Evolutionary conservation across 1,140 invertebrate species (phyloP), one percentile per base, ranked within the genome.

Genomic region (Cataglyphis hispanica): DNA sequence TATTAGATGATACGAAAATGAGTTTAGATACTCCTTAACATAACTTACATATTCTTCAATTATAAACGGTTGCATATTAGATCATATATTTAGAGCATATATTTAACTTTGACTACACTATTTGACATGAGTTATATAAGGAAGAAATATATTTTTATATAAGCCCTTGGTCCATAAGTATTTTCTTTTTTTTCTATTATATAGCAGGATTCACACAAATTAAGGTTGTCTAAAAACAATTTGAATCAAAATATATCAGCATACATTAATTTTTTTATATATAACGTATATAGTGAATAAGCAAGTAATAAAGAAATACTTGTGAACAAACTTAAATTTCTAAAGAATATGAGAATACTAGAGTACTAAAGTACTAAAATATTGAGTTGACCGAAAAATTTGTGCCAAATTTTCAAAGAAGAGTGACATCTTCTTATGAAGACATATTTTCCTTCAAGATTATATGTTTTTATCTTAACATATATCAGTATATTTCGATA

Each of bases 341-440:
- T 91, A 80, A 89, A 89, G 75, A 75, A 84, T 86, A 89, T 84
- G 77, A 90, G 83, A 70, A 31, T 58, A 50, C 27, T 77, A 75
- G 6, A n/a, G 34, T 75, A 37, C 1, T 60, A 75, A 78, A 92
- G 90, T 92, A 93, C 93, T 93, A 89, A 92, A 92, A 93, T 90
- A 93, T 92, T 92, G 53, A 58, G 53, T 58, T 58, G 53, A 8
- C 34, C 53, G 0, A 37, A 75, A 60, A 25, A 50, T 58, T 37
- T 40, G 22, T 37, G n/a, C n/a, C 72, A 0, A 56, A n/a, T 72
- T 34, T 53, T 11, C 25, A 72, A 53, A n/a, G n/a, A 56, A 56
- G 31, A 22, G 22, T 11, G 2, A 60, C 13, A 43, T 67, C 22
- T 67, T 40, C 34, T 53, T 16, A 27, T 27, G 1, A 16, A 67